Base-by-base conservation (phyloP, 2,113 vertebrate species). In the Lepisosteus oculatus region DNA sequence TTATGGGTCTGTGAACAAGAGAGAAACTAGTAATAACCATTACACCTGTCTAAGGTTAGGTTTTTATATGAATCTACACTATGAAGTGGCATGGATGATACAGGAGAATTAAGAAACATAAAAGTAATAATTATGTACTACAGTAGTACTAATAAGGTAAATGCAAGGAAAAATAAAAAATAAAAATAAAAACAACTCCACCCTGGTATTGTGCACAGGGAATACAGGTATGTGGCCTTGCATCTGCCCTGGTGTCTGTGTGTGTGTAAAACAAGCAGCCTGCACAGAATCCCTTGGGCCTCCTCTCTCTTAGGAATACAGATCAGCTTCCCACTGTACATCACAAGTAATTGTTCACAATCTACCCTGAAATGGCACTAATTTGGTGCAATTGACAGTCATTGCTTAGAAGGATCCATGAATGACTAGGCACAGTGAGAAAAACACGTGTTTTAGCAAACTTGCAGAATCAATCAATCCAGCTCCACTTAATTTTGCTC, bases 291-390 rank as follows among this genome's bases (percentile, higher is more conserved):
- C 67, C 64, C 76, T 41, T 69, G 66, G 65, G 63, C 56, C 47
- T 55, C 75, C 74, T 72, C 65, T 45, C 76, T 72, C 73, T 75
- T 41, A 15, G 73, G 74, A 72, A 78, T 15, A n/a, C 12, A n/a
- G 57, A 74, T 41, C 43, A 9, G 79, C 44, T 82, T 79, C 80
- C 80, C 73, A 71, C 71, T 73, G 77, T 47, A 62, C 14, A 51
- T 57, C 62, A 70, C 71, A 68, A 71, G 78, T 81, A 82, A 84
- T 76, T 78, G 77, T 78, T 82, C 74, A 84, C 77, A 80, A 82
- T 82, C 83, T 82, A 78, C 73, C 79, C 74, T 82, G 73, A 84
- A 82, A 82, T 82, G 71, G 67, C 75, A 73, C 69, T 79, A 82
- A 81, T 82, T 75, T 84, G 67, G 61, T 77, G 77, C 66, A 68